Conservation (phyloP, 2,113 vertebrate genomes). For the Anolis carolinensis region DNA sequence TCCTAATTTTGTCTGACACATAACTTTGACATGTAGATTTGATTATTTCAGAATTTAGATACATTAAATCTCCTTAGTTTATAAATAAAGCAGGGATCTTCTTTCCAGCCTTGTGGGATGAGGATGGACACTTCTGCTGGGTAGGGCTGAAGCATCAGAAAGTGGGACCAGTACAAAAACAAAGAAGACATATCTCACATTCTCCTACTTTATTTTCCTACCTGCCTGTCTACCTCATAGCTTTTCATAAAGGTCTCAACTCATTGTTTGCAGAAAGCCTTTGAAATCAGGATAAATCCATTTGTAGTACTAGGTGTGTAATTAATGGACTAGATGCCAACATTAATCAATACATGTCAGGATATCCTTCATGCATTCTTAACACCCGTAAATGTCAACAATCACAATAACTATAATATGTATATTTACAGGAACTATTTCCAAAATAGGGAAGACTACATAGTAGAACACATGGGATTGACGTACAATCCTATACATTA, state of each 20-base stretch:
- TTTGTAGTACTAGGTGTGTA: not conserved
- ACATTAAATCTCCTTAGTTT: too few relatives aligned
- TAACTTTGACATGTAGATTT: too few relatives aligned
- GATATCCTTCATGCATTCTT: not conserved
- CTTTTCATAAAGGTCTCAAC: not conserved
- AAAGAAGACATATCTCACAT: too few relatives aligned
- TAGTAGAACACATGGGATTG: conserved; percentile 1
- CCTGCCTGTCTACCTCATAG: not conserved
- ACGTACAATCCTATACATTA: not conserved
- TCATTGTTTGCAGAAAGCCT: not conserved
- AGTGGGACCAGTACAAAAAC: too few relatives aligned
- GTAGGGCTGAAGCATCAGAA: too few relatives aligned
- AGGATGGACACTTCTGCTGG: too few relatives aligned
- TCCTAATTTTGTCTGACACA: too few relatives aligned
- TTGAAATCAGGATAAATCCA: not conserved
- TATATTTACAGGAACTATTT: conserved; percentile 32
- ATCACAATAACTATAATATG: not conserved
- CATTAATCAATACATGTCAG: not conserved
- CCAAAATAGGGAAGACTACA: conserved; percentile 24
- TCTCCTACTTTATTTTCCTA: not conserved
- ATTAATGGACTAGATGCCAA: not conserved
- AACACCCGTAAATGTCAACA: not conserved
- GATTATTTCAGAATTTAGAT: too few relatives aligned
- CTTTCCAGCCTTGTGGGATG: too few relatives aligned
- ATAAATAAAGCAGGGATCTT: too few relatives aligned